Percentiles rank a stretch among this genome's conserved stretches.
Conservation (phyloP, 1,140 invertebrate genomes). For the Calephelis virginiensis region DNA sequence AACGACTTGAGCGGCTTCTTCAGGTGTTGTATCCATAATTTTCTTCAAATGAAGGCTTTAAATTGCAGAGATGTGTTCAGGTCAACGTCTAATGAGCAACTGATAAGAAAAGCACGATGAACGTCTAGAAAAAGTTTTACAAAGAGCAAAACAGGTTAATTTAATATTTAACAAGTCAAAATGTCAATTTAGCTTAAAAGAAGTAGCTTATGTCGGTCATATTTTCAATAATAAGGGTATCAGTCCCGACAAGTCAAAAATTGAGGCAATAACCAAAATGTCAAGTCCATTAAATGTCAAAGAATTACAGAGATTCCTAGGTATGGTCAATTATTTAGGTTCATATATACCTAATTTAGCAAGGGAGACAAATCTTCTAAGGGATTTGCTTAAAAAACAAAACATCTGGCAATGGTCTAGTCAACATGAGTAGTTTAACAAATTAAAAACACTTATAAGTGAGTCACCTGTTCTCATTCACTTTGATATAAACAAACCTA, state of each 20-base stretch:
- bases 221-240: not conserved
- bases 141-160: not conserved
- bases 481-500: slow-evolving; percentile 23
- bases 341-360: slow-evolving; percentile 29
- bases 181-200: not conserved
- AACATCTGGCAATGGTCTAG: not conserved
- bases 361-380: slow-evolving; percentile 32
- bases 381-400: not conserved
- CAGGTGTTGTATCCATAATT: too few species aligned
- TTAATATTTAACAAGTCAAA: slow-evolving; percentile 10
- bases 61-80: too few species aligned
- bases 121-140: not conserved
- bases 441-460: not conserved
- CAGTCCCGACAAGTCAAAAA: not conserved
- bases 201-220: not conserved
- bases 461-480: slow-evolving; percentile 30
- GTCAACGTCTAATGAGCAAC: too few species aligned
- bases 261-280: not conserved
- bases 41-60: too few species aligned
- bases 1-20: too few species aligned
- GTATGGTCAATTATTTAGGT: slow-evolving; percentile 24
- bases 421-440: not conserved
- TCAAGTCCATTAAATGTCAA: slow-evolving; percentile 16
- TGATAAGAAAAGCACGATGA: not conserved
- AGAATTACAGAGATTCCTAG: slow-evolving; percentile 25